Conservation (phyloP, 1,140 invertebrate genomes). For the Matsumurasca onukii region DNA sequence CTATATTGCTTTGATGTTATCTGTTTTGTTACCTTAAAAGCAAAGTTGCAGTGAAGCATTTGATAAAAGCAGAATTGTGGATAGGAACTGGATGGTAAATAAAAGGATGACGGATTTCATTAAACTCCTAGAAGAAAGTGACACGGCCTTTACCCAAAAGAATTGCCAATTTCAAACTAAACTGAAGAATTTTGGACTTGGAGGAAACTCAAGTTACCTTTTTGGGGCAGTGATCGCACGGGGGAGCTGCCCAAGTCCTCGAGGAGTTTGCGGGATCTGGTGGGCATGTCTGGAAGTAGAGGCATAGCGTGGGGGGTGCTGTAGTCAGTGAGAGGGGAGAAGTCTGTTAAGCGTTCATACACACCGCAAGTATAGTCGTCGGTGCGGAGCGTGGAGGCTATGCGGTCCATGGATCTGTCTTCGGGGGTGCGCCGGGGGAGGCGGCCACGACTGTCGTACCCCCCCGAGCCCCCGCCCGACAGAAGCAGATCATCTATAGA, state of each 20-base stretch:
- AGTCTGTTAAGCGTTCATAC: slow-evolving; percentile 51
- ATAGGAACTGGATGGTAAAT: no score
- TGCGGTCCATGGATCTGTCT: slow-evolving; percentile 54
- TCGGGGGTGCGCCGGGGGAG: slow-evolving; percentile 48
- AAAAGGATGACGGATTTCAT: no score
- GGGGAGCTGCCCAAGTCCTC: slow-evolving; percentile 61
- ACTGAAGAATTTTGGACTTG: no score
- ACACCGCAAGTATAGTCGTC: slow-evolving; percentile 51
- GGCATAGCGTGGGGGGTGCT: slow-evolving; percentile 62
- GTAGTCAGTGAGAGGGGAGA: slow-evolving; percentile 52
- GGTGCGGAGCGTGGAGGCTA: slow-evolving; percentile 55
- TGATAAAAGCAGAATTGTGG: no score
- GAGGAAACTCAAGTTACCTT: slow-evolving; percentile 50
- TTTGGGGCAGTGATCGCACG: slow-evolving; percentile 43
- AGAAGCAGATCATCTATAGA: slow-evolving; percentile 56
- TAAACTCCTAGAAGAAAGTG: no score
- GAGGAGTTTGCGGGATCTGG: slow-evolving; percentile 58
- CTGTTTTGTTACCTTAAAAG: no score
- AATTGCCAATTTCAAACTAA: no score
- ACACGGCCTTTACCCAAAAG: no score
- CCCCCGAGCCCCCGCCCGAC: slow-evolving; percentile 33
- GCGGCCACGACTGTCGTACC: slow-evolving; percentile 34
- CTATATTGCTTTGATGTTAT: no score
- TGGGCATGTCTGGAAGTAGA: slow-evolving; percentile 61
- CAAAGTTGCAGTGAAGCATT: no score